Conservation (phyloP, 2,888 invertebrate genomes). For the Ornithoptera priamus region DNA sequence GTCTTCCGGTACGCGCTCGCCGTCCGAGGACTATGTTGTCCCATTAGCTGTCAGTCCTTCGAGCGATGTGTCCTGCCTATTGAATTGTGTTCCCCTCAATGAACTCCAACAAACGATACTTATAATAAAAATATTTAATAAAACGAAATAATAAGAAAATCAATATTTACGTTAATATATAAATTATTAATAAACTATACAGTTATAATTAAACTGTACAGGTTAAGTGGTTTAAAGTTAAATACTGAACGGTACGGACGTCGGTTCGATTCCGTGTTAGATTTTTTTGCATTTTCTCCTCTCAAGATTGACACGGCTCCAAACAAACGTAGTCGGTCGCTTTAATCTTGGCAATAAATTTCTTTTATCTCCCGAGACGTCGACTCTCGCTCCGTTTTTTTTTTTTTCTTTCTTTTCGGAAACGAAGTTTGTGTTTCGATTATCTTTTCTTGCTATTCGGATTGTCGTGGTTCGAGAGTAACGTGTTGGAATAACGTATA, state of each 20-base stretch:
- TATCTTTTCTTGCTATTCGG: constrained; percentile 24
- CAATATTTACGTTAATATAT: too few relatives aligned
- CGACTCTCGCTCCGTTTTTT: constrained; percentile 34
- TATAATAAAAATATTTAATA: too few relatives aligned
- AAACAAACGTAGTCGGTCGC: constrained; percentile 58
- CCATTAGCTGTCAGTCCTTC: too few relatives aligned
- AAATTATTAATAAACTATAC: background rate
- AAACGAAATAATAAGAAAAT: too few relatives aligned
- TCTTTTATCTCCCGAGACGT: constrained; percentile 59
- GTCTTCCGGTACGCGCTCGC: too few relatives aligned
- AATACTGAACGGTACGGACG: constrained; percentile 6
- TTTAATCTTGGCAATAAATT: constrained; percentile 76
- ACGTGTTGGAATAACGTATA: background rate
- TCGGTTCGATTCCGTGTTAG: constrained; percentile 32
- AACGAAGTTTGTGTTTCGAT: constrained; percentile 30
- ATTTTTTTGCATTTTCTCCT: constrained; percentile 42
- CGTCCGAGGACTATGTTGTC: too few relatives aligned
- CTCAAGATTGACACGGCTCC: constrained; percentile 65
- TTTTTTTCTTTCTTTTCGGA: constrained; percentile 24
- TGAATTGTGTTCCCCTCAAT: too few relatives aligned
- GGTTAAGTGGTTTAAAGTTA: background rate
- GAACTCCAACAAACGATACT: too few relatives aligned
- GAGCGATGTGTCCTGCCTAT: too few relatives aligned
- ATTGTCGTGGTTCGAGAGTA: constrained; percentile 1
- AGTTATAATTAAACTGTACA: background rate